Evolutionary conservation across 2,888 invertebrate genomes (phyloP).

Genomic region (Ormyrus thymus): DNA sequence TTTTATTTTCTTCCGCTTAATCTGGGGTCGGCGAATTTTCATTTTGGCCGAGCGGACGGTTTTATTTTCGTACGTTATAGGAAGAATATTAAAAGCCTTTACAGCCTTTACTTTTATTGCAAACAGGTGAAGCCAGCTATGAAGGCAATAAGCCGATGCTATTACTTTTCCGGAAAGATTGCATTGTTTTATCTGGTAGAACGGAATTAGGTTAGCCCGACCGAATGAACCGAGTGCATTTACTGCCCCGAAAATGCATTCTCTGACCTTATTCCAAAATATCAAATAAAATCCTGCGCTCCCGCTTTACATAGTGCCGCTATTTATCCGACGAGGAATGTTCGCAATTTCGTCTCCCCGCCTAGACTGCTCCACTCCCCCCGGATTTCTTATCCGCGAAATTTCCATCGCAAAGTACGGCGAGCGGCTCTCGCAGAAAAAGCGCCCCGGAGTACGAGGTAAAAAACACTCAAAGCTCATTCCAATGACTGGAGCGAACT

Average conservation of each 20-base stretch:
- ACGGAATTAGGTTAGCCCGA: conserved; percentile 5
- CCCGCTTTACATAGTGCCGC: neutral
- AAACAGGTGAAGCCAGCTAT: neutral
- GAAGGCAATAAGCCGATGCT: neutral
- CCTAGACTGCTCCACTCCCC: neutral
- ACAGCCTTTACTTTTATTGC: neutral
- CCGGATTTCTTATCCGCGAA: neutral
- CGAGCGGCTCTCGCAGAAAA: too few species aligned
- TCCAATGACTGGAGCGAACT: conserved; percentile 15
- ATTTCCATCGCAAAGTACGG: conserved; percentile 29
- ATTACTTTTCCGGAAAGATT: neutral
- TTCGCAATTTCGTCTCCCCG: conserved; percentile 20
- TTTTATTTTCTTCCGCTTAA: too few species aligned
- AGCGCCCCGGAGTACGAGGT: neutral
- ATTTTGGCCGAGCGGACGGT: too few species aligned
- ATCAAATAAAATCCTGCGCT: neutral
- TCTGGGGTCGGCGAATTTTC: too few species aligned
- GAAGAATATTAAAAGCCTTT: too few species aligned
- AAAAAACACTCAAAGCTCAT: conserved; percentile 9
- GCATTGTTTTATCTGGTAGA: neutral
- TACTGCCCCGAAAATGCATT: neutral
- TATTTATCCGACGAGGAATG: conserved; percentile 17
- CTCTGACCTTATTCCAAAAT: conserved; percentile 25
- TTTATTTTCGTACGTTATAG: too few species aligned
- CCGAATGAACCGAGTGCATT: neutral